A percentile compares a stretch with the other conserved stretches of the same genome.
These are phyloP conservation scores for Homarus gammarus DNA, from an alignment of 2,888 invertebrate species.

Conservation along the genomic window DNA sequence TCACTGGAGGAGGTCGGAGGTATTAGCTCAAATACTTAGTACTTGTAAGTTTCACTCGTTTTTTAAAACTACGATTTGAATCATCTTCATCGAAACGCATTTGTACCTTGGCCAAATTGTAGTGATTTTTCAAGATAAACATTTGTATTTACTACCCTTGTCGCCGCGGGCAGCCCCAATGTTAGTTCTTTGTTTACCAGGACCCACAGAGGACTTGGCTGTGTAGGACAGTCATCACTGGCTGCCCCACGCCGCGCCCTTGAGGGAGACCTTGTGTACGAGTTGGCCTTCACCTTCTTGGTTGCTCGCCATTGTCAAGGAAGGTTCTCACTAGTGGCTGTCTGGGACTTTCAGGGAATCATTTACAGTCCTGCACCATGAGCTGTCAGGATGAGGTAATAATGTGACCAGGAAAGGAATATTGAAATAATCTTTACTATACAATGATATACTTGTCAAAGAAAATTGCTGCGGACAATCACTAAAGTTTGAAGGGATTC, in stretches of 20 bases:
- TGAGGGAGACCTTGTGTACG: too few species aligned
- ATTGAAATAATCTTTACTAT: too few species aligned
- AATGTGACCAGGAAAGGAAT: too few species aligned
- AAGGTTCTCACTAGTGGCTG: background rate
- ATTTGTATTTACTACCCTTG: background rate
- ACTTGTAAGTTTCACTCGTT: background rate
- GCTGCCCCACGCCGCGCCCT: background rate
- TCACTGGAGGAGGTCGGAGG: background rate
- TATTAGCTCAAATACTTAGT: background rate
- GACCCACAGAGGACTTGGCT: too few species aligned
- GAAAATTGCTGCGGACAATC: too few species aligned
- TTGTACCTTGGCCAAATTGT: conserved; percentile 1
- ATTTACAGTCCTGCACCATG: too few species aligned
- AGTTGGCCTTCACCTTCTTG: background rate
- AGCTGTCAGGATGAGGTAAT: too few species aligned
- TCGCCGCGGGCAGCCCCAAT: too few species aligned
- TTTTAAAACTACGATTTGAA: background rate
- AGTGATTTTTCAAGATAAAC: background rate
- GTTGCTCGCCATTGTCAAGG: background rate
- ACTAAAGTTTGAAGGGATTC: too few species aligned
- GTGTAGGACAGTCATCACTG: background rate
- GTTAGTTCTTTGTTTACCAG: too few species aligned
- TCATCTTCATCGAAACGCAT: background rate
- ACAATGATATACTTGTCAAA: too few species aligned
- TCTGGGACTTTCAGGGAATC: too few species aligned